phyloP scores from a whole-genome alignment of 2,113 vertebrate genomes.

The Pseudopipra pipra region DNA sequence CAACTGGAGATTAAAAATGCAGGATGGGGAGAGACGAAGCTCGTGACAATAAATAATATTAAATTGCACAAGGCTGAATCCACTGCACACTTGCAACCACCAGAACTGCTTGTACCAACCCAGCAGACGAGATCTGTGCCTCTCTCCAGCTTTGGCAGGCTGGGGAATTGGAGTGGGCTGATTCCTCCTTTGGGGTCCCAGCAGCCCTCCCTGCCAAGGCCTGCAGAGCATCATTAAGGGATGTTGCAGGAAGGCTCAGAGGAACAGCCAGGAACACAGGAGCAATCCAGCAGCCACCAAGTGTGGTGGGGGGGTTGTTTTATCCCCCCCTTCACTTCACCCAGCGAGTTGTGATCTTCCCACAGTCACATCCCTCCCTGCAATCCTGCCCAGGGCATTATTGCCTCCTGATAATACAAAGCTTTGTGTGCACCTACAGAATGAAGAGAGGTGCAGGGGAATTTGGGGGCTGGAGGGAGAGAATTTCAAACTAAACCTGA shows the following conservation, averaged over 20 bases:
- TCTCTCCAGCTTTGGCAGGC: neutral
- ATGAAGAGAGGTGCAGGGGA: neutral
- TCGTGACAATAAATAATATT: neutral
- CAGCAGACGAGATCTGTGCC: neutral
- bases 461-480: neutral
- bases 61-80: neutral
- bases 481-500: neutral
- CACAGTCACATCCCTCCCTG: neutral
- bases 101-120: neutral
- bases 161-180: neutral
- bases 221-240: neutral
- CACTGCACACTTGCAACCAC: neutral
- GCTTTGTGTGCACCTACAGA: neutral
- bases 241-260: neutral
- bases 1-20: neutral
- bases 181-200: neutral
- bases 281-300: neutral
- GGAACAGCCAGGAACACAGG: neutral
- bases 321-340: neutral
- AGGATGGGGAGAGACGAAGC: neutral
- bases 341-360: neutral
- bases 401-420: neutral
- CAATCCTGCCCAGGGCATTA: neutral
- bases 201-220: neutral
- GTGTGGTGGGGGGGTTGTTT: neutral